Evolutionary conservation across 2,888 invertebrate species (phyloP).

Genomic region (Zygothrica quintamaculata): DNA sequence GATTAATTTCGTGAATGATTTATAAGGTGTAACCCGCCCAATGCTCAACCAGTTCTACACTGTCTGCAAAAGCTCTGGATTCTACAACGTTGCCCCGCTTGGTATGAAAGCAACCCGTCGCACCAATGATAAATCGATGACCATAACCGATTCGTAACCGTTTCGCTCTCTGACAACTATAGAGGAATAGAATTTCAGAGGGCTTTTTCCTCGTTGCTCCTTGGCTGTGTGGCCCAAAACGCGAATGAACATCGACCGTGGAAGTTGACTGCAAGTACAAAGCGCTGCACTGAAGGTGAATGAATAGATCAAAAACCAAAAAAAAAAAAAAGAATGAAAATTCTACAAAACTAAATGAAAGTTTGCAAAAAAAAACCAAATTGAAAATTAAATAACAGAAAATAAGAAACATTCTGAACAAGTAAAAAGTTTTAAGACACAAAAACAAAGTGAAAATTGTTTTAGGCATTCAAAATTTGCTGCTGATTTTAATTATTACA

Average conservation of each 20-base stretch:
- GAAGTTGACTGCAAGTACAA: constrained; percentile 82
- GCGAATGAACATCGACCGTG: constrained; percentile 84
- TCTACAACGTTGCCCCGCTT: constrained; percentile 4
- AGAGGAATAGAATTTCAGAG: constrained; percentile 25
- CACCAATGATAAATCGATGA: constrained; percentile 67
- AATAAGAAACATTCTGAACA: constrained; percentile 22
- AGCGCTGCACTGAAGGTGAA: constrained; percentile 81
- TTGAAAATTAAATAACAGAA: constrained; percentile 13
- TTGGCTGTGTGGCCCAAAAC: constrained; percentile 80
- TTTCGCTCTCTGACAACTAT: constrained; percentile 62
- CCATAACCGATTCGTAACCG: constrained; percentile 45
- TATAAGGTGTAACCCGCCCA: constrained; percentile 13
- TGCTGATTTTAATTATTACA: constrained; percentile 58
- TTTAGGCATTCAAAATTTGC: constrained; percentile 14
- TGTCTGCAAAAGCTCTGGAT: constrained; percentile 55
- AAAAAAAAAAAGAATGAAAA: no score
- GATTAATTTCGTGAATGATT: no score
- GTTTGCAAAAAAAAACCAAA: constrained; percentile 31
- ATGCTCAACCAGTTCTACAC: constrained; percentile 49
- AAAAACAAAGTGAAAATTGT: constrained; percentile 20
- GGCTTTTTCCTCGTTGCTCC: constrained; percentile 80
- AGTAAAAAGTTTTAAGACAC: constrained; percentile 5
- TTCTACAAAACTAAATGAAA: constrained; percentile 35
- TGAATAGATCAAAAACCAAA: constrained; percentile 30
- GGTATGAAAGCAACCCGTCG: constrained; percentile 17